A percentile compares a stretch with the other conserved stretches of the same genome.
These are phyloP conservation scores for Synanthedon tipuliformis DNA, from an alignment of 2,888 invertebrate genomes.

Conservation along the genomic window DNA sequence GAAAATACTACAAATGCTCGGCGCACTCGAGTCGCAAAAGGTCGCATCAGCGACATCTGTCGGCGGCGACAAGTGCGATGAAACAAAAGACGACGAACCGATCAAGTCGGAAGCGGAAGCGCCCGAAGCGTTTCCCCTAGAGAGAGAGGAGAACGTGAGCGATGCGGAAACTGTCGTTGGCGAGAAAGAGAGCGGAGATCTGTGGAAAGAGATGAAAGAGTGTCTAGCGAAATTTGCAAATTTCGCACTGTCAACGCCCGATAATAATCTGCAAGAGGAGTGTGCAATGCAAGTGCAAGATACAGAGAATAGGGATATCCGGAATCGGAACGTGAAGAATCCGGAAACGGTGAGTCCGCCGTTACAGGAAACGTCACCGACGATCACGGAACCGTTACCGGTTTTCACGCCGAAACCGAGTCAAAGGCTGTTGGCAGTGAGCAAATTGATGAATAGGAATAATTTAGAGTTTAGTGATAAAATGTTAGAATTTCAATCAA, in stretches of 20 bases:
- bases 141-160: slow-evolving; percentile 40
- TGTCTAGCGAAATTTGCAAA: slow-evolving; percentile 52
- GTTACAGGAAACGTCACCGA: slow-evolving; percentile 55
- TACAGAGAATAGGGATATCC: neutral
- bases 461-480: slow-evolving; percentile 15
- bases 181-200: slow-evolving; percentile 29
- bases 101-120: slow-evolving; percentile 35
- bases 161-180: slow-evolving; percentile 47
- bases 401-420: slow-evolving; percentile 41
- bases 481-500: slow-evolving; percentile 23
- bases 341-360: slow-evolving; percentile 58
- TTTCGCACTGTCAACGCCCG: slow-evolving; percentile 35
- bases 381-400: slow-evolving; percentile 38
- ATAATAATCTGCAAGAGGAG: slow-evolving; percentile 17
- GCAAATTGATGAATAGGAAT: slow-evolving; percentile 32
- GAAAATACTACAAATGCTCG: slow-evolving; percentile 47
- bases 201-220: slow-evolving; percentile 48
- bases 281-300: slow-evolving; percentile 11
- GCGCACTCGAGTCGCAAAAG: slow-evolving; percentile 31
- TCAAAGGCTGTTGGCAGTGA: slow-evolving; percentile 38
- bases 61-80: slow-evolving; percentile 17
- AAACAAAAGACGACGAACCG: slow-evolving; percentile 12
- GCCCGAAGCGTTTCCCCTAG: slow-evolving; percentile 48
- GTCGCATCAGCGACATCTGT: neutral
- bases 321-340: slow-evolving; percentile 18